Base-by-base conservation (phyloP, 2,113 vertebrate genomes). In the Trichomycterus rosablanca region DNA sequence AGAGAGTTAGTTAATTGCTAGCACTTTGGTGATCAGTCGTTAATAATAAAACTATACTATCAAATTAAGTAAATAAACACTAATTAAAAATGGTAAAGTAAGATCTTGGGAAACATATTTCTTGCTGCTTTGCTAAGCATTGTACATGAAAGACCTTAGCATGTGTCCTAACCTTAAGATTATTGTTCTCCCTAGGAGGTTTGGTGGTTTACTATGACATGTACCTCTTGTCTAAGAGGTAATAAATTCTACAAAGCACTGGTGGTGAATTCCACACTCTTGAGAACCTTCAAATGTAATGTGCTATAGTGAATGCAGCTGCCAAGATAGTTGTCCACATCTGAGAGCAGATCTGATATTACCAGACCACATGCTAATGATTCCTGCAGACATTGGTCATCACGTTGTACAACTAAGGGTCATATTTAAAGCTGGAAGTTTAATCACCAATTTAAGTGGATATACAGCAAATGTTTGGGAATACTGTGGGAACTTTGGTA, bases 351-450 rank as follows among this genome's bases (percentile, higher is more conserved):
- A 49, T 46, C 65, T 77, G 77, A 78, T 67, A 80, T 76, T 73
- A 75, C 66, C 69, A 73, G 53, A 76, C 61, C 70, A 46, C 23
- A 28, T 49, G 57, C 49, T 80, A 81, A 86, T 78, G 76, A 74
- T 56, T 80, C 79, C 59, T 76, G 74, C 83, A 83, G 84, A 73
- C 70, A 40, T 63, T 7, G 4, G 67, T 65, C 63, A 35, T 20
- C 39, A 77, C 78, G 74, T 71, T 42, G 56, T 73, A 50, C 22
- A 20, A 9, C 5, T 16, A 26, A 9, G 40, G 20, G 4, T 16
- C 51, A 57, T 2, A 3, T 18, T 6, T 16, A 34, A 56, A 4
- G 14, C 18, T 10, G 19, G 26, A 53, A 52, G 24, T 23, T 24
- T n/a, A 18, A 34, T 51, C 26, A 30, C 2, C 14, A 32, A 26